Percentiles rank a stretch among this genome's conserved stretches.
Conservation (phyloP, 1,140 invertebrate genomes). For the Atopsyche davidsoni region DNA sequence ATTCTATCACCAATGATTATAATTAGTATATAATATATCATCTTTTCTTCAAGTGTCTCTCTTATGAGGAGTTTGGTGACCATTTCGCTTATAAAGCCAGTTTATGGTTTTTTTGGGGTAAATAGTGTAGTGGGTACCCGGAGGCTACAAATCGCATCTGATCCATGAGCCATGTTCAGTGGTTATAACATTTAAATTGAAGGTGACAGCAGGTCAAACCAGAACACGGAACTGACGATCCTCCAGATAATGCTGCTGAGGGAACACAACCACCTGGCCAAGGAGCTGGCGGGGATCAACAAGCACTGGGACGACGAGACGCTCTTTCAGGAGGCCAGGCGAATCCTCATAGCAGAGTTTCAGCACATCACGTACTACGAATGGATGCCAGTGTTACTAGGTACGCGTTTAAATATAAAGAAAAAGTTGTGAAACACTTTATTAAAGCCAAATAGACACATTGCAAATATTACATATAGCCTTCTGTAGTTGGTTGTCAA, state of each 20-base stretch:
- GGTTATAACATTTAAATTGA: constrained; percentile 9
- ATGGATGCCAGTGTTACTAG: constrained; percentile 52
- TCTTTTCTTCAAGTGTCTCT: constrained; percentile 8
- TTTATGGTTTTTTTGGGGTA: no score
- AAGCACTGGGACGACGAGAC: constrained; percentile 55
- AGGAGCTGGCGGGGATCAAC: constrained; percentile 50
- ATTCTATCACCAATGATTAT: constrained; percentile 3
- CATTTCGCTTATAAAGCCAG: no score
- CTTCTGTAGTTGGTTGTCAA: no score
- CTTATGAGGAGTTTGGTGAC: no score
- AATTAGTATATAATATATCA: constrained; percentile 3
- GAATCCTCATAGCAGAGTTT: constrained; percentile 49
- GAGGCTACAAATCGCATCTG: no score
- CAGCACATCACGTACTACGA: constrained; percentile 57
- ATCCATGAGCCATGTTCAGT: no score
- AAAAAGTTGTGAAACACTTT: no score
- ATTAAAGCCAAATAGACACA: no score
- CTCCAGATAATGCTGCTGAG: constrained; percentile 44
- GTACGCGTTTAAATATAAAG: constrained; percentile 31
- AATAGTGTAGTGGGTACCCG: no score
- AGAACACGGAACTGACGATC: constrained; percentile 66
- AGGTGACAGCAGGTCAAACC: constrained; percentile 66
- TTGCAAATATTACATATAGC: no score
- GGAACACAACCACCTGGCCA: constrained; percentile 66
- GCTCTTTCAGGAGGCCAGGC: constrained; percentile 57